phyloP scores from a whole-genome alignment of 2,797 vertebrate species.

The Enteromius unitaeniatus region DNA sequence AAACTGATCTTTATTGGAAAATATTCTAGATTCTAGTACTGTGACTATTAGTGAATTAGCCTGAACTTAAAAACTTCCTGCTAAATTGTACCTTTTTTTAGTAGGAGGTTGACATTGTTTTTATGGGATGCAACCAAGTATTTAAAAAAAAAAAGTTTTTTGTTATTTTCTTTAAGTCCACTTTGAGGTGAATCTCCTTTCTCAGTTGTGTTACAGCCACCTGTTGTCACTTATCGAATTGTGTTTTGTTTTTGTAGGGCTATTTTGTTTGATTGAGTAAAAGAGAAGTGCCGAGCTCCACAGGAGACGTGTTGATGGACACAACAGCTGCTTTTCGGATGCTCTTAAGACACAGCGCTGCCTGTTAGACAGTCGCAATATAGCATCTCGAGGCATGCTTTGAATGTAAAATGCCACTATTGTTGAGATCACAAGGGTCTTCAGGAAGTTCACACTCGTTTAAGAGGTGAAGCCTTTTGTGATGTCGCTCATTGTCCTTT shows the following conservation, averaged over 20 bases:
- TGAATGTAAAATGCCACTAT: neutral
- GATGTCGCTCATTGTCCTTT: constrained; percentile 6
- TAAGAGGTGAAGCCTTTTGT: constrained; percentile 5
- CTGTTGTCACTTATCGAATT: constrained; percentile 23
- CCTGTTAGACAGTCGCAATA: neutral
- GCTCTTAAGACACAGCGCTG: neutral
- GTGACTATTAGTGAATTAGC: neutral
- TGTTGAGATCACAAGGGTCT: neutral
- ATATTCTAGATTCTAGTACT: neutral
- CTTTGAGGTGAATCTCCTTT: neutral
- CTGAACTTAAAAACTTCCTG: too few relatives aligned
- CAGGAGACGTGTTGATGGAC: constrained; percentile 33
- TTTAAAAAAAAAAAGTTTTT: neutral
- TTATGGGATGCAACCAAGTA: neutral
- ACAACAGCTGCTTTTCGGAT: constrained; percentile 37
- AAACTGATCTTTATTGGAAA: neutral
- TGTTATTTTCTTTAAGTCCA: neutral
- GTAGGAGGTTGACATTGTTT: too few relatives aligned
- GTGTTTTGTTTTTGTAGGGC: neutral
- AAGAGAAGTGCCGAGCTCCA: neutral
- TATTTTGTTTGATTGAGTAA: constrained; percentile 3
- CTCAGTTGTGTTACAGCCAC: constrained; percentile 16
- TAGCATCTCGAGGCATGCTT: neutral
- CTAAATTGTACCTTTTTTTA: neutral
- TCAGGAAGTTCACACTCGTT: constrained; percentile 34